Evolutionary conservation across 2,797 vertebrate species (phyloP).

Genomic region (Sebastes hubbsi): DNA sequence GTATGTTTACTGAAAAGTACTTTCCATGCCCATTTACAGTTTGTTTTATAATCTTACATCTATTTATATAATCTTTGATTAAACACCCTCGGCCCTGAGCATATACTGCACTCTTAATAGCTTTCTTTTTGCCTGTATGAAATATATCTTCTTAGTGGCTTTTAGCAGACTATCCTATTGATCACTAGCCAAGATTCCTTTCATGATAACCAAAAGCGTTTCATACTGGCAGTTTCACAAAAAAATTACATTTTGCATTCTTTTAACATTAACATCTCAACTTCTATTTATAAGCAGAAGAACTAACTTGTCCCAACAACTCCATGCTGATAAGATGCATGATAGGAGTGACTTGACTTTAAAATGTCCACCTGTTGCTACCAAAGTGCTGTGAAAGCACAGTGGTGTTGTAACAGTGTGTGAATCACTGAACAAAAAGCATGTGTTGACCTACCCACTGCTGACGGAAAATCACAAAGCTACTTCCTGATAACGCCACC

Average conservation of each 20-base stretch:
- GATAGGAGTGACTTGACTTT: not conserved
- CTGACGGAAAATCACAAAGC: conserved; percentile 1
- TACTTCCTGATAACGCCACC: conserved; percentile 8
- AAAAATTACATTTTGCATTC: not conserved
- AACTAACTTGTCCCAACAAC: not conserved
- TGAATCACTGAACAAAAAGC: conserved; percentile 14
- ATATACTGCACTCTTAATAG: conserved; percentile 8
- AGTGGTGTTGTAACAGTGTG: not conserved
- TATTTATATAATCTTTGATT: conserved; percentile 48
- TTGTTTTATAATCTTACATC: conserved; percentile 40
- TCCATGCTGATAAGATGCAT: not conserved
- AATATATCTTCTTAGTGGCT: conserved; percentile 18
- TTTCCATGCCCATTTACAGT: conserved; percentile 49
- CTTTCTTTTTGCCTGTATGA: conserved; percentile 24
- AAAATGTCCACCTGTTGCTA: conserved; percentile 17
- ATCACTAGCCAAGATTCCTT: conserved; percentile 40
- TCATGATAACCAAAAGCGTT: conserved; percentile 2
- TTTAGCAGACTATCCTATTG: conserved; percentile 1
- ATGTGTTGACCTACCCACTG: not conserved
- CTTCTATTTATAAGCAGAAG: not conserved
- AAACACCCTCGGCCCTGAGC: conserved; percentile 15
- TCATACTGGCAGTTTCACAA: not conserved
- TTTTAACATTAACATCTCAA: not conserved
- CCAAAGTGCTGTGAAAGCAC: not conserved
- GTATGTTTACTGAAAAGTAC: conserved; percentile 58